Evolutionary conservation across 2,888 invertebrate genomes (phyloP), one percentile per base, ranked within the genome.

Genomic region (Drosophila histrio): DNA sequence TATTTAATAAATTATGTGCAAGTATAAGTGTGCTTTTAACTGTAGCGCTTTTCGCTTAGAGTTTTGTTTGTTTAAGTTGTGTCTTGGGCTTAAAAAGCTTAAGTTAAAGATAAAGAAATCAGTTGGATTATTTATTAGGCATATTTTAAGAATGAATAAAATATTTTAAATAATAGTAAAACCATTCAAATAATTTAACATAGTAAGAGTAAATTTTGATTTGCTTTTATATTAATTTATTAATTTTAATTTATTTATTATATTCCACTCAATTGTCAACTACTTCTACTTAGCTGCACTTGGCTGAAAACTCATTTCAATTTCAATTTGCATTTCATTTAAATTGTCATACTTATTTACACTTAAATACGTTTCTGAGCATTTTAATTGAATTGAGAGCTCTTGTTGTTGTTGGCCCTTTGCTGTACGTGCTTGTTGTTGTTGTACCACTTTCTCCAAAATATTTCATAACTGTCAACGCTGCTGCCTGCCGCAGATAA

Each of bases 361-460:
- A 71, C 65, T 65, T 52, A 30, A 63, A 49, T 49, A 44, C 62
- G 19, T 32, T 57, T 63, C 17, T 30, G 41, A 53, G 49, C 52
- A 61, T 61, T 85, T 75, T 82, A 81, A 85, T 85, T 85, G 72
- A 68, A 66, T 72, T 70, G 65, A 61, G 44, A 69, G 75, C 54
- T 53, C 56, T 77, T 49, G 56, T 32, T 22, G 15, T 13, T 59
- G 26, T 68, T 57, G 52, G 46, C 68, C 56, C 34, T 36, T 60
- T 44, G 38, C 38, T 53, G 50, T 49, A 24, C 28, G 24, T 43
- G 56, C 11, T 49, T 39, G 32, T 15, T 62, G 21, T 53, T 56
- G 59, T 32, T 66, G 52, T 39, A 17, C 58, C 50, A 63, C 60
- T 77, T 77, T 70, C 72, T 60, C 63, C 61, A 39, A 61, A 71